Evolutionary conservation across 2,113 vertebrate genomes (phyloP).

Genomic region (Phycodurus eques): DNA sequence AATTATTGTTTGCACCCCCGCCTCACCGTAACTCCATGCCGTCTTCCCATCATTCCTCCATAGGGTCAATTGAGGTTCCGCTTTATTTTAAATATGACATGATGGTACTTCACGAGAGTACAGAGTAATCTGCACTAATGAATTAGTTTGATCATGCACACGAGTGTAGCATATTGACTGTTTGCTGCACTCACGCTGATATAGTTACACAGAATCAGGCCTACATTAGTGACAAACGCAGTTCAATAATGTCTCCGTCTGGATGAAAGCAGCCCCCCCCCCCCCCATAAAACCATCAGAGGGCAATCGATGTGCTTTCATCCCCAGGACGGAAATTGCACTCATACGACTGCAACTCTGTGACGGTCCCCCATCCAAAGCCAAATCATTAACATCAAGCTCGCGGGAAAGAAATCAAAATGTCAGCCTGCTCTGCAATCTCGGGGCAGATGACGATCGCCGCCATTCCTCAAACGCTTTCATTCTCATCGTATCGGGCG

Average conservation of each 20-base stretch:
- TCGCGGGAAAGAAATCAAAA: constrained; percentile 72
- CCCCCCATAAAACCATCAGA: constrained; percentile 71
- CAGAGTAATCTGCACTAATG: constrained; percentile 11
- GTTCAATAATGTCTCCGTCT: constrained; percentile 72
- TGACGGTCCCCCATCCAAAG: constrained; percentile 67
- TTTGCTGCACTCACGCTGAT: constrained; percentile 58
- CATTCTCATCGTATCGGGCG: constrained; percentile 20
- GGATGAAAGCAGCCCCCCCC: constrained; percentile 69
- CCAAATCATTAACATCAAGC: constrained; percentile 75
- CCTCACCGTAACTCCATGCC: constrained; percentile 9
- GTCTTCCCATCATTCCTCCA: constrained; percentile 45
- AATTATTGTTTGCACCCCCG: constrained; percentile 48
- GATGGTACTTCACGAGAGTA: constrained; percentile 25
- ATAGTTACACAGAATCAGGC: constrained; percentile 58
- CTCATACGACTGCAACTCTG: constrained; percentile 69
- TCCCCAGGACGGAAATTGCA: constrained; percentile 74
- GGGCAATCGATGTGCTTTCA: constrained; percentile 76
- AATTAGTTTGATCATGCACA: constrained; percentile 19
- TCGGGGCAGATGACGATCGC: constrained; percentile 55
- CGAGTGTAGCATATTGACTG: constrained; percentile 39
- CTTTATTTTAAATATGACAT: constrained; percentile 41
- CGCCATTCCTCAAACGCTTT: constrained; percentile 52
- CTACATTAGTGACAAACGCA: constrained; percentile 64
- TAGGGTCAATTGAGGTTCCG: constrained; percentile 24
- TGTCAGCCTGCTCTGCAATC: constrained; percentile 62